Evolutionary conservation across 1,140 invertebrate species (phyloP).

Genomic region (Drosophila albomicans): DNA sequence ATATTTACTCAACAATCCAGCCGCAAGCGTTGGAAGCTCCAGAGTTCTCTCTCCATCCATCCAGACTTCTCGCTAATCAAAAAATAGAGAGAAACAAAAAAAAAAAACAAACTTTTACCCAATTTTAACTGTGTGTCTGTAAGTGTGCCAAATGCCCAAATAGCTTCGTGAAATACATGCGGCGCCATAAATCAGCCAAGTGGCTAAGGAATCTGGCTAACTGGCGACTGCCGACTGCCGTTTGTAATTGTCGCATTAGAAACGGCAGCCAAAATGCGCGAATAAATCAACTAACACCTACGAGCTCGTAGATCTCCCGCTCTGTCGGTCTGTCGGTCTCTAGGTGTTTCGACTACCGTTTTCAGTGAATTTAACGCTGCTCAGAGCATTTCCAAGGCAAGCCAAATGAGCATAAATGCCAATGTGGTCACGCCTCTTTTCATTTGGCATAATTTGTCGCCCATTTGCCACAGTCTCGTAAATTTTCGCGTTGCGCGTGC

Average conservation of each 20-base stretch:
- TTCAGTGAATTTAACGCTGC: slow-evolving; percentile 60
- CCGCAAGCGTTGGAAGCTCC: slow-evolving; percentile 38
- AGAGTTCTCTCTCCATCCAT: slow-evolving; percentile 32
- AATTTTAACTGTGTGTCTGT: slow-evolving; percentile 55
- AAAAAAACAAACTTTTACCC: slow-evolving; percentile 53
- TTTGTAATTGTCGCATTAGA: slow-evolving; percentile 80
- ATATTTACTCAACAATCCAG: slow-evolving; percentile 77
- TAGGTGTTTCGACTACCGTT: slow-evolving; percentile 24
- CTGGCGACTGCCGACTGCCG: slow-evolving; percentile 42
- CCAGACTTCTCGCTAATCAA: slow-evolving; percentile 42
- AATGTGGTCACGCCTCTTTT: slow-evolving; percentile 74
- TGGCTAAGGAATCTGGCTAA: slow-evolving; percentile 68
- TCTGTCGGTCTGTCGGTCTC: slow-evolving; percentile 10
- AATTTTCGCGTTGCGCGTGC: slow-evolving; percentile 70
- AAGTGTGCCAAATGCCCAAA: slow-evolving; percentile 75
- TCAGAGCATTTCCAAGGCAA: slow-evolving; percentile 48
- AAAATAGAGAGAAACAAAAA: too few species aligned
- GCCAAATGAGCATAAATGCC: slow-evolving; percentile 69
- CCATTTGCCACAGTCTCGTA: slow-evolving; percentile 74
- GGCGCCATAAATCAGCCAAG: slow-evolving; percentile 75
- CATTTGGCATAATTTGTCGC: slow-evolving; percentile 79
- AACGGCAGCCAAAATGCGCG: slow-evolving; percentile 73
- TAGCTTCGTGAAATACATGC: slow-evolving; percentile 70
- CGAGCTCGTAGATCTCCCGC: neutral
- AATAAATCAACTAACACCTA: slow-evolving; percentile 75